Evolutionary conservation across 2,113 vertebrate genomes (phyloP), one percentile per base, ranked within the genome.

Genomic region (Opisthocomus hoazin): DNA sequence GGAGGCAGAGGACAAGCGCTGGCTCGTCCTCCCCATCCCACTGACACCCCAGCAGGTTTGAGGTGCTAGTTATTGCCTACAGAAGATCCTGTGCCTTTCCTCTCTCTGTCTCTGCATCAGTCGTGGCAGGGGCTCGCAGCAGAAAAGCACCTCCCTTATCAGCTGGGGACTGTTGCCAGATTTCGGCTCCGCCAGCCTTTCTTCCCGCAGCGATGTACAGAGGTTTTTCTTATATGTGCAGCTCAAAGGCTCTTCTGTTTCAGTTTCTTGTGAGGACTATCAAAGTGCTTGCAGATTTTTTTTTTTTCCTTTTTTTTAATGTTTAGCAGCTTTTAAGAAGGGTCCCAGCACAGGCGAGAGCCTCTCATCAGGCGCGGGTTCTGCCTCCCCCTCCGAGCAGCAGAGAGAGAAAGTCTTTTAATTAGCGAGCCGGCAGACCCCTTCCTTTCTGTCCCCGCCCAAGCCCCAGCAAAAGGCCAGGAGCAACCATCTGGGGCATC

Each of bases 231-330:
- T 81, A 50, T 48, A 37, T 2, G 4, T 69, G 51, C 79, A 82
- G 87, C 82, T 96, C 92, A 96, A 96, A 96, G 73, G 58, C 79
- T 87, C 61, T 92, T 94, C 73, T 88, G 57, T 89, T 89, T 94
- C 90, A 81, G 84, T 96, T 92, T 80, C 68, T 77, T 90, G 60
- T 91, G 54, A 91, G n/a, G 54, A 84, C 54, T 94, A 91, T 89
- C 91, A 95, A 94, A 96, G 92, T 6, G 1, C 71, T 92, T 3
- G 4, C 8, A 16, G 68, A 94, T 19, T 46, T 43, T 29, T 37
- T 32, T 34, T 48, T 56, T 79, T 78, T 48, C 26, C 37, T 39
- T 61, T 41, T 54, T 68, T 56, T 66, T 13, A 58, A 66, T 90
- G 41, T 91, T 90, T 80, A 87, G 57, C 61, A 89, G 71, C 69